Evolutionary conservation across 2,113 vertebrate species (phyloP), one percentile per base, ranked within the genome.

Genomic region (Phyllostomus hastatus): DNA sequence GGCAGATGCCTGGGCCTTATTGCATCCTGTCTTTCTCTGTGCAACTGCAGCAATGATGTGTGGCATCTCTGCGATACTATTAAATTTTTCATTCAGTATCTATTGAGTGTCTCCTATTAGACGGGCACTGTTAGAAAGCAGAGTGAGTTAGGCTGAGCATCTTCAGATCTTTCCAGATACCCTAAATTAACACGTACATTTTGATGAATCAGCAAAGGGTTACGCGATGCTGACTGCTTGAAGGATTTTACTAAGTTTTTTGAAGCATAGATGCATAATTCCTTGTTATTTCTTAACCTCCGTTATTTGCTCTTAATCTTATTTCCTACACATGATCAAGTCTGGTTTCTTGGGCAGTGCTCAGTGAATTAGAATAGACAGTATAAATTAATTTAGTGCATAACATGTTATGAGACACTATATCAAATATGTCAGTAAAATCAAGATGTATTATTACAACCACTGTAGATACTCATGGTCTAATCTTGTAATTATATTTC

Each of bases 391-490:
- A 97, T 97, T 97, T 97, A 92, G 59, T 96, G 95, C 94, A 93
- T 97, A 97, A 97, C 97, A 97, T 96, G 96, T 97, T 97, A 97
- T 96, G 96, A 96, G 94, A 85, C 67, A 97, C 80, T 97, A 81
- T 70, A 96, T 97, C 96, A 98, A 92, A 92, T 93, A 91, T 95
- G 93, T 97, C 75, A 93, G 93, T 92, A 96, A 97, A 97, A 96
- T 96, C 90, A 97, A 96, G 92, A 97, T 95, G 57, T 84, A 96
- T 96, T 95, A 90, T 96, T 96, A 50, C 46, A 92, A 35, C 79
- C 93, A 97, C 90, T 96, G 83, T 96, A 95, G 94, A 90, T 97
- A 90, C 95, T 97, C 96, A 95, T 93, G 66, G 59, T 87, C 95
- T 95, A 89, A 95, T 95, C 83, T 90, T 93, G 19, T 97, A 94